phyloP scores from a whole-genome alignment of 1,140 invertebrate species.

The Caenorhabditis briggsae region DNA sequence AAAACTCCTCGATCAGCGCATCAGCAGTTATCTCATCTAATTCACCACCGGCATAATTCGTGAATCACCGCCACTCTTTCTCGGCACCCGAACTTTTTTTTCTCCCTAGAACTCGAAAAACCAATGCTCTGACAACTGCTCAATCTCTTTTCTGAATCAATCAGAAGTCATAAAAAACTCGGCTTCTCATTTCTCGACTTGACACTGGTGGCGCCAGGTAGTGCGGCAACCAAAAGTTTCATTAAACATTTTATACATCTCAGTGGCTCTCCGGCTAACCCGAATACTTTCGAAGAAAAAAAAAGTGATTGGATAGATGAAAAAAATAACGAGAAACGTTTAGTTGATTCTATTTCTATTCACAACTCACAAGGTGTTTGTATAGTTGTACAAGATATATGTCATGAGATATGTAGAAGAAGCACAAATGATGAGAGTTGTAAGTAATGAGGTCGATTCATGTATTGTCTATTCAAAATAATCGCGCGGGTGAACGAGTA shows the following conservation, averaged over 20 bases:
- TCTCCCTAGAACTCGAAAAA: neutral
- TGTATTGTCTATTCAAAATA: too few species aligned
- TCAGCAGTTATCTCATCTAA: constrained; percentile 40
- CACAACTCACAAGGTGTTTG: neutral
- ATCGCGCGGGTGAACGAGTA: too few species aligned
- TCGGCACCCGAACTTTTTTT: neutral
- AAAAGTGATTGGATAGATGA: constrained; percentile 44
- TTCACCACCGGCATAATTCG: neutral
- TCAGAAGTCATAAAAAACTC: constrained; percentile 39
- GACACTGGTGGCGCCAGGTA: constrained; percentile 46
- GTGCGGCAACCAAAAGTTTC: neutral
- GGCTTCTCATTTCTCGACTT: neutral
- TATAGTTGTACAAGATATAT: neutral
- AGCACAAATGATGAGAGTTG: neutral
- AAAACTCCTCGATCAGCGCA: neutral
- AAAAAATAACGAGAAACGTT: neutral
- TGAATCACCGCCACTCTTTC: neutral
- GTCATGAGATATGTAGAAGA: too few species aligned
- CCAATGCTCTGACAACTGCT: constrained; percentile 17
- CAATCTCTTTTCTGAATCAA: neutral
- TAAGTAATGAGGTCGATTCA: constrained; percentile 28
- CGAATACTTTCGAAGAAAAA: constrained; percentile 7
- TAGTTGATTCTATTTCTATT: neutral
- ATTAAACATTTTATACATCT: constrained; percentile 47
- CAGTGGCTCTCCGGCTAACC: neutral